A percentile compares a stretch with the other conserved stretches of the same genome.
Conservation (phyloP, 2,113 vertebrate species). For the Clarias batrachus region DNA sequence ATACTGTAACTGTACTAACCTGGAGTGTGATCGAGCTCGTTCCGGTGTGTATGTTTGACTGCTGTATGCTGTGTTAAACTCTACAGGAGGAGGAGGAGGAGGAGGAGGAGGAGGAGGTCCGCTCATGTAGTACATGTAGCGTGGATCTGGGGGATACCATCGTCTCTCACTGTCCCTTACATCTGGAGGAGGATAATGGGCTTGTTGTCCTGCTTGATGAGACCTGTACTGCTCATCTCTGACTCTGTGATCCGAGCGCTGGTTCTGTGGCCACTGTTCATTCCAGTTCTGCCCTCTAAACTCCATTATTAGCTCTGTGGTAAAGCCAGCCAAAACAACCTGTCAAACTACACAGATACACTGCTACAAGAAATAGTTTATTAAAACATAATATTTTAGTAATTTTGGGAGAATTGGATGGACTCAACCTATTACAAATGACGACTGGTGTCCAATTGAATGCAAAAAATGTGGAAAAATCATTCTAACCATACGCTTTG, state of each 20-base stretch:
- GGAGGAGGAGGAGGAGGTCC: slow-evolving; percentile 41
- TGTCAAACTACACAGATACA: slow-evolving; percentile 1
- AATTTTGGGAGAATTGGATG: neutral
- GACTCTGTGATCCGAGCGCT: slow-evolving; percentile 44
- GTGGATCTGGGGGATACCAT: slow-evolving; percentile 56
- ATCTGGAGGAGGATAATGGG: slow-evolving; percentile 47
- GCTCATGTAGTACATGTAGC: slow-evolving; percentile 45
- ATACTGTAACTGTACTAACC: slow-evolving; percentile 52
- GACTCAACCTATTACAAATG: neutral
- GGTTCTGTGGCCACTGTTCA: slow-evolving; percentile 37
- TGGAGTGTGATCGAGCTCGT: slow-evolving; percentile 53
- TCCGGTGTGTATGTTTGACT: slow-evolving; percentile 50
- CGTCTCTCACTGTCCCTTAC: slow-evolving; percentile 57
- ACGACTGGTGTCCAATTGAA: neutral
- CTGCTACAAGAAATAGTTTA: neutral
- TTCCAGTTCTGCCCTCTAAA: slow-evolving; percentile 56
- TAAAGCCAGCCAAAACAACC: neutral
- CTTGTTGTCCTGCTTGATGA: slow-evolving; percentile 52
- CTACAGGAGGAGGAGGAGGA: slow-evolving; percentile 48
- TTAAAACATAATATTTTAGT: neutral
- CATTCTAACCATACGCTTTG: neutral
- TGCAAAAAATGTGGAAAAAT: neutral
- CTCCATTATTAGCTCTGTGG: slow-evolving; percentile 59
- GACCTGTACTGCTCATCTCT: slow-evolving; percentile 55
- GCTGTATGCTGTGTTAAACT: slow-evolving; percentile 48